phyloP scores from a whole-genome alignment of 2,888 invertebrate genomes.

The Antheraea assamensis region DNA sequence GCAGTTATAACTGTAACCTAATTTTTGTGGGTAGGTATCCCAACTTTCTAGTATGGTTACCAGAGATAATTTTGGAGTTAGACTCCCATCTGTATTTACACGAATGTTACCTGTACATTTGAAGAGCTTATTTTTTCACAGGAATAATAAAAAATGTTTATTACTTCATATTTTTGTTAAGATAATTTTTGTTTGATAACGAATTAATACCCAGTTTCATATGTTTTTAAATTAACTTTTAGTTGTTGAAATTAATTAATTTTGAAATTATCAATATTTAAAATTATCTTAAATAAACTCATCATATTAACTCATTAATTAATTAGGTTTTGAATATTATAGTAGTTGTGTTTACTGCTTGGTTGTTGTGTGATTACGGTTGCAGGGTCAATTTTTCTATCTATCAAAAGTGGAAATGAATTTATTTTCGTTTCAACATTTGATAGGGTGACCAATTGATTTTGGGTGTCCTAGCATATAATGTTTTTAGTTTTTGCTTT shows the following conservation, averaged over 20 bases:
- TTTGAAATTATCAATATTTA: not conserved
- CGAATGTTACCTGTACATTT: not conserved
- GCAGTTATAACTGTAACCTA: too few species aligned
- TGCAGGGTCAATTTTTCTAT: slow-evolving; percentile 75
- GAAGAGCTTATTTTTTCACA: not conserved
- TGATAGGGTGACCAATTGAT: slow-evolving; percentile 76
- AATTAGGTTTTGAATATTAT: not conserved
- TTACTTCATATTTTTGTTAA: not conserved
- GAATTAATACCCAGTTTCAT: not conserved
- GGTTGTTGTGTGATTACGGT: slow-evolving; percentile 65
- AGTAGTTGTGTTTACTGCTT: slow-evolving; percentile 62
- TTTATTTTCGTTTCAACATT: slow-evolving; percentile 40
- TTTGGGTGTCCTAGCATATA: slow-evolving; percentile 76
- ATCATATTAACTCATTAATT: not conserved
- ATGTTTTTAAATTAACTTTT: not conserved
- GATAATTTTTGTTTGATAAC: not conserved
- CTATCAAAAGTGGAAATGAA: slow-evolving; percentile 59
- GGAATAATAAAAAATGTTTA: not conserved
- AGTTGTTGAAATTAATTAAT: not conserved
- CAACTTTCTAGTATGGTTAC: too few species aligned
- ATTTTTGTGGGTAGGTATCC: too few species aligned
- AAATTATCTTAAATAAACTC: not conserved
- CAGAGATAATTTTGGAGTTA: too few species aligned
- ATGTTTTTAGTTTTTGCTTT: slow-evolving; percentile 27
- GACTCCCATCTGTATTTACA: too few species aligned